Base-by-base conservation (phyloP, 2,888 invertebrate genomes). In the Brachyopa scutellaris region DNA sequence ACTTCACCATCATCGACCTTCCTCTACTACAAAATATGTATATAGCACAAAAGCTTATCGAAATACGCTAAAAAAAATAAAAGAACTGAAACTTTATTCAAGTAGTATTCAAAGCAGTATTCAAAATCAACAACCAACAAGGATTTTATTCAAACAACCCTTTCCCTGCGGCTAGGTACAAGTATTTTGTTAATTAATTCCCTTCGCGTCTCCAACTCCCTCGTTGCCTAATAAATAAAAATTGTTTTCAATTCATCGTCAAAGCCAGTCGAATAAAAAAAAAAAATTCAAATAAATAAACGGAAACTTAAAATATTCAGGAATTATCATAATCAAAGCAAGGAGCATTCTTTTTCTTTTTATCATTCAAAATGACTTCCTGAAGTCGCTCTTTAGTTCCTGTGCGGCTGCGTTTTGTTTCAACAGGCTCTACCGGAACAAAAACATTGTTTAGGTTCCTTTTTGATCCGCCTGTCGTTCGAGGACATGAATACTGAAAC, bases 251-350 rank as follows among this genome's bases (percentile, higher is more conserved):
- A 49, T 62, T 74, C 55, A 45, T 57, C 57, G 72, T 57, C 51
- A 42, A 72, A 53, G 42, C 42, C 45, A 26, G 74, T 69, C 74
- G 57, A 26, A 26, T 6, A 67, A 51, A 21, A 74, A 62, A 38
- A 6, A 26, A 64, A 57, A 13, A 61, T 64, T 45, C 38, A 1
- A 72, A 51, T 42, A 45, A 57, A 36, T 9, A 49, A 53, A 21
- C 42, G 59, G 49, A 80, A 59, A 64, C 69, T 59, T 70, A 74
- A 80, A 64, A 74, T 80, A 80, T 80, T 69, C 69, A 47, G 17
- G 51, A 66, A 80, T 80, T 74, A 80, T 64, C 80, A 74, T 80
- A 80, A 80, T 80, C 80, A 80, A 80, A 80, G 80, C 51, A 57
- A 29, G 33, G 21, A 29, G 9, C 26, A 51, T 17, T 70, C 9